Evolutionary conservation across 2,797 vertebrate genomes (phyloP).

Genomic region (Pseudomugil tenellus): DNA sequence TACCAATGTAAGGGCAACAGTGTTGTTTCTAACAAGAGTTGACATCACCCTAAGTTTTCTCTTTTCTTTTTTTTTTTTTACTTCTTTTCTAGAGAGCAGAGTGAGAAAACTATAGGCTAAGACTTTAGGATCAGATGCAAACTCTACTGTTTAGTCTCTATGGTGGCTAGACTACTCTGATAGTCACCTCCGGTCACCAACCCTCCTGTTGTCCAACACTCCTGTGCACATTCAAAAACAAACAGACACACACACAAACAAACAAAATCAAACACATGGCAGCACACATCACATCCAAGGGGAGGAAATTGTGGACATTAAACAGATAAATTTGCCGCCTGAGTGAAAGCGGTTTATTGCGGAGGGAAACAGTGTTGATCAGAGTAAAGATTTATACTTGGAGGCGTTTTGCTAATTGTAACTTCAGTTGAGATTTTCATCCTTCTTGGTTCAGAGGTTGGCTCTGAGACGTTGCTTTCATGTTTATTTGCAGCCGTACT

Average conservation of each 20-base stretch:
- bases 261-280: conserved; percentile 79
- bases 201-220: conserved; percentile 85
- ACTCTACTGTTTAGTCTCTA: conserved; percentile 86
- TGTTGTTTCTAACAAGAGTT: conserved; percentile 66
- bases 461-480: not conserved
- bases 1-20: conserved; percentile 69
- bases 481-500: conserved; percentile 12
- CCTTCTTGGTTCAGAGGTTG: not conserved
- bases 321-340: conserved; percentile 61
- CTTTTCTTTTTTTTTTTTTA: conserved; percentile 35
- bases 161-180: conserved; percentile 86
- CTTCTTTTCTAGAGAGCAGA: conserved; percentile 79
- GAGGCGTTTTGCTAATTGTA: not conserved
- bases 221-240: conserved; percentile 86
- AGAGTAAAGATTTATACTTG: conserved; percentile 3
- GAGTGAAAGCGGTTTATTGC: conserved; percentile 18
- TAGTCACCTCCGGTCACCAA: conserved; percentile 88
- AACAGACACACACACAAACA: conserved; percentile 81
- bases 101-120: conserved; percentile 83
- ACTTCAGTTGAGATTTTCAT: not conserved
- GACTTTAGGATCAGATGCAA: conserved; percentile 84
- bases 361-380: conserved; percentile 15
- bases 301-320: conserved; percentile 71
- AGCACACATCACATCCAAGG: conserved; percentile 65
- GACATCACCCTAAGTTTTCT: conserved; percentile 58